Percentiles rank a stretch among this genome's conserved stretches.
Evolutionary conservation across 2,888 invertebrate species (phyloP).

Genomic region (Lepetodrilus schrolli): DNA sequence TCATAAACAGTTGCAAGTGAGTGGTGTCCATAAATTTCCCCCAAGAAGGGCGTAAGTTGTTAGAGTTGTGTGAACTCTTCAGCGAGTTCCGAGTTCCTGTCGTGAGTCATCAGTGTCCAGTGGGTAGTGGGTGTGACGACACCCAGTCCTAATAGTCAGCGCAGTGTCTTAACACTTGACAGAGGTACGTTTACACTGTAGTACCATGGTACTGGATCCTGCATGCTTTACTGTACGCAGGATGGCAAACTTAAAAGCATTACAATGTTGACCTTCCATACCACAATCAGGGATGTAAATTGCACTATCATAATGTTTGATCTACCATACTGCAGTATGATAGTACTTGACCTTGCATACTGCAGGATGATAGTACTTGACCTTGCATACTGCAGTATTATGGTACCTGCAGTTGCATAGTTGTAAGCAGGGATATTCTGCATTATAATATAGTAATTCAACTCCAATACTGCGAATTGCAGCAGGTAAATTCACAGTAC

Average conservation of each 20-base stretch:
- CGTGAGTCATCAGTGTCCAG: slow-evolving; percentile 8
- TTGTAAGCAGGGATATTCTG: too few relatives aligned
- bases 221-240: too few relatives aligned
- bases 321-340: neutral
- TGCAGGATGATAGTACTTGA: neutral
- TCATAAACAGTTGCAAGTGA: neutral
- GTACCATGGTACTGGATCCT: too few relatives aligned
- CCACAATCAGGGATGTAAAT: too few relatives aligned
- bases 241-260: too few relatives aligned
- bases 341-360: neutral
- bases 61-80: neutral
- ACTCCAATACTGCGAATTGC: neutral
- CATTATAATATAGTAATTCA: neutral
- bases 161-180: too few relatives aligned
- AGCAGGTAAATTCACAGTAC: too few relatives aligned
- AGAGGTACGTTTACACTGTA: too few relatives aligned
- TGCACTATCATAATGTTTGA: neutral
- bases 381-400: neutral
- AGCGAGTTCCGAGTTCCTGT: slow-evolving; percentile 18
- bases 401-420: neutral
- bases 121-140: neutral
- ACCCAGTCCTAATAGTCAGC: too few relatives aligned
- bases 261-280: too few relatives aligned
- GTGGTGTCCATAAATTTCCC: slow-evolving; percentile 1
- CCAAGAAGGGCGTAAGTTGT: slow-evolving; percentile 5